Evolutionary conservation across 2,797 vertebrate genomes (phyloP).

Genomic region (Arnoldichthys spilopterus): DNA sequence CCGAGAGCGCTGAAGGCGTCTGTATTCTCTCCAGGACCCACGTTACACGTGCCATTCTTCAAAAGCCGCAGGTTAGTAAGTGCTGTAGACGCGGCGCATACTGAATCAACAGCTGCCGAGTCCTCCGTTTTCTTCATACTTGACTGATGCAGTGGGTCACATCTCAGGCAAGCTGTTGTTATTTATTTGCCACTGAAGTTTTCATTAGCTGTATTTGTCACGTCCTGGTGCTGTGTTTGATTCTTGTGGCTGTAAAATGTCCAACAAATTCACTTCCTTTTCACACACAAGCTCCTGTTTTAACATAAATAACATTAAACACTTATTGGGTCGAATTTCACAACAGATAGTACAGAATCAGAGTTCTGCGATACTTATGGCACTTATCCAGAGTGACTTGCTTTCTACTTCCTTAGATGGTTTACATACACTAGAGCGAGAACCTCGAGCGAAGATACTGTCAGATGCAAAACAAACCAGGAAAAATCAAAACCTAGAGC

Average conservation of each 20-base stretch:
- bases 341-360: not conserved
- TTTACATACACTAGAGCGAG: not conserved
- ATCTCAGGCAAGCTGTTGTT: not conserved
- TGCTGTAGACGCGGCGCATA: not conserved
- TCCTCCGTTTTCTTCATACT: not conserved
- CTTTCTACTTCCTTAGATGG: not conserved
- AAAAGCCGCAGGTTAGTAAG: conserved; percentile 13
- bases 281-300: no score
- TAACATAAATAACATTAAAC: no score
- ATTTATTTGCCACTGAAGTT: not conserved
- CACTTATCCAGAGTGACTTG: not conserved
- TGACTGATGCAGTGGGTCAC: conserved; percentile 5
- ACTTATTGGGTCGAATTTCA: no score
- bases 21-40: conserved; percentile 44
- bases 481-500: no score
- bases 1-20: conserved; percentile 21
- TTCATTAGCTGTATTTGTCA: not conserved
- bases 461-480: no score
- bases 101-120: conserved; percentile 3
- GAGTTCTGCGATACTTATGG: not conserved
- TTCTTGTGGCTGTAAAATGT: not conserved
- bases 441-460: not conserved
- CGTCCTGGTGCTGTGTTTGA: not conserved
- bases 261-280: not conserved
- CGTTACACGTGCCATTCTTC: conserved; percentile 24